phyloP scores from a whole-genome alignment of 2,888 invertebrate genomes.

The Philopedon plagiatum region DNA sequence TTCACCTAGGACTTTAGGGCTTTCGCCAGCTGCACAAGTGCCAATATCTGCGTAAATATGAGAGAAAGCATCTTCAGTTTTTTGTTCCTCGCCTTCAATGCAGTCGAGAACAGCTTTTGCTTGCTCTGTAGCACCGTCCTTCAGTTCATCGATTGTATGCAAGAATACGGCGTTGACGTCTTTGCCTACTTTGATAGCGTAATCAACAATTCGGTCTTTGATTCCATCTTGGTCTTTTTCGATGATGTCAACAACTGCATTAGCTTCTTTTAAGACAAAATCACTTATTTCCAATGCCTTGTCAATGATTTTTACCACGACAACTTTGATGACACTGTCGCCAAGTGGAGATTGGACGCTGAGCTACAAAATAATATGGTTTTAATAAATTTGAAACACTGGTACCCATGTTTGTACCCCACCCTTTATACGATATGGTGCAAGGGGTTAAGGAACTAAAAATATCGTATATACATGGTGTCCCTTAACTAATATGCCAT shows the following conservation, averaged over 20 bases:
- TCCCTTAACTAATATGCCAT: too few relatives aligned
- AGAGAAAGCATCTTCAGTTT: background rate
- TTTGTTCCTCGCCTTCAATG: background rate
- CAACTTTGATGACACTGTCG: slow-evolving; percentile 2
- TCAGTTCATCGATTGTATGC: background rate
- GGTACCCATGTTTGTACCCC: too few relatives aligned
- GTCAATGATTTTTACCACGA: slow-evolving; percentile 2
- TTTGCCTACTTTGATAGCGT: background rate
- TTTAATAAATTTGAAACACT: too few relatives aligned
- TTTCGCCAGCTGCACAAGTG: background rate
- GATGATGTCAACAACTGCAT: background rate
- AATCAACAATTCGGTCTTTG: background rate
- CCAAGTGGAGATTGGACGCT: too few relatives aligned
- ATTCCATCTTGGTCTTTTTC: background rate
- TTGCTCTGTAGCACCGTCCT: background rate
- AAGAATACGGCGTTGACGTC: background rate
- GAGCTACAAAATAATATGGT: too few relatives aligned
- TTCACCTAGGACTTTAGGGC: background rate
- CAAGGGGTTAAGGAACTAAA: too few relatives aligned
- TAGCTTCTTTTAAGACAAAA: background rate
- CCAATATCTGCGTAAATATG: background rate
- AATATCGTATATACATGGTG: too few relatives aligned
- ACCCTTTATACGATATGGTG: too few relatives aligned
- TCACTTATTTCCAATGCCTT: background rate
- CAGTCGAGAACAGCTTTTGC: background rate